Base-by-base conservation (phyloP, 2,888 invertebrate species). In the Luperina testacea region DNA sequence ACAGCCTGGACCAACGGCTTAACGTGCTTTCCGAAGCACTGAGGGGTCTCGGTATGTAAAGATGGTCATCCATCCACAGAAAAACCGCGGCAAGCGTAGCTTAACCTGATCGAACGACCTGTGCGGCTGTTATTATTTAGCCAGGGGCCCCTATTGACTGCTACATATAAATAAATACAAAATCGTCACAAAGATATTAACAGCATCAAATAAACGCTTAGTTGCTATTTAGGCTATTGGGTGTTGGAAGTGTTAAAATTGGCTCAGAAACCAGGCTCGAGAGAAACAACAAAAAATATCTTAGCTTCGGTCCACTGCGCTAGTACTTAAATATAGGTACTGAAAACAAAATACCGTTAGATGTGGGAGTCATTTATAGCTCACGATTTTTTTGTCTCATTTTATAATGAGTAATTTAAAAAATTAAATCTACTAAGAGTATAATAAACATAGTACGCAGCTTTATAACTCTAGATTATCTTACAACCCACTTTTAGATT, bases 271-370 rank as follows among this genome's bases (percentile, higher is more conserved):
- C 82, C 73, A 77, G 70, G 75, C 78, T 80, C 81, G 61, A 32
- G 80, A 81, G 70, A 75, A 85, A 84, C 81, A 89, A 90, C 86
- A 92, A 92, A 92, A 91, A 90, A 87, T 77, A 84, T 82, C 85
- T 86, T 79, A 84, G 82, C 80, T 81, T 79, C 83, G 83, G 70
- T 89, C 90, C 89, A 90, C 87, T 91, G 90, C 88, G 89, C 90
- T 92, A 91, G 92, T 91, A 92, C 92, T 91, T 93, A 93, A 93
- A 94, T 92, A 91, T 91, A 92, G 89, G 90, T 86, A 91, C 90
- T 90, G 90, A 90, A 92, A 88, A 90, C 88, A 88, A 89, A 87
- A 93, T 92, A 91, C 95, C 93, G 95, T 94, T 95, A 93, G 87
- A 83, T 82, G 84, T 83, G 87, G 87, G 64, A 75, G 32, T 90